Evolutionary conservation across 2,888 invertebrate species (phyloP), one percentile per base, ranked within the genome.

Genomic region (Chrysolina oricalcia): DNA sequence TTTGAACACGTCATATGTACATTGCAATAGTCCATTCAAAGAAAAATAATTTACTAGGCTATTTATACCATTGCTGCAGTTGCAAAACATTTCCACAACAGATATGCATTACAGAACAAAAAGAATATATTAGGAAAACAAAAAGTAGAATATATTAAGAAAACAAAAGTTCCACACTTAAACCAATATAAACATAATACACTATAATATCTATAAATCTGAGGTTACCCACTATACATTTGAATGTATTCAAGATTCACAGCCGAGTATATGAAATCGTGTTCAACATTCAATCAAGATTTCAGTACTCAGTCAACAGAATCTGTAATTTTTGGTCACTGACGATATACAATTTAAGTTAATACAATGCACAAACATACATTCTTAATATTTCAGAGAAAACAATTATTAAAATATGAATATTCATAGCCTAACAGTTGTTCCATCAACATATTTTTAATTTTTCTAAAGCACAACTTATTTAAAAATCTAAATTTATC

Each of bases 21-120:
- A 53, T 53, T 53, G 53, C 53, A 53, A 53, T 53, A 23, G 53
- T 53, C 53, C 53, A 53, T 53, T 53, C 21, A 53, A 53, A 15
- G 21, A 53, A 19, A 21, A 19, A 53, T 53, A 53, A 53, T 53
- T 53, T 53, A 23, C 53, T 53, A 53, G 19, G 19, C 53, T 15
- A 2, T 11, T 9, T 11, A 17, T 11, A 19, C 53, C 19, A 53
- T 9, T 53, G 5, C 10, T 21, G 9, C 11, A 53, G 53, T 19
- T 53, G 21, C 21, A 5, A 21, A 53, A 21, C 9, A 53, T 53
- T 19, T 35, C 4, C 35, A 3, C 35, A 6, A 35, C 35, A 35
- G 35, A 6, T 35, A 35, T 35, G 8, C 35, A 35, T 35, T 35
- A 35, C 35, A 35, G 35, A 35, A 35, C 35, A 35, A 35, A 35